Percentiles rank a stretch among this genome's conserved stretches.
These are phyloP conservation scores for Neoitamus cyanurus DNA, from an alignment of 2,888 invertebrate genomes.

Conservation along the genomic window DNA sequence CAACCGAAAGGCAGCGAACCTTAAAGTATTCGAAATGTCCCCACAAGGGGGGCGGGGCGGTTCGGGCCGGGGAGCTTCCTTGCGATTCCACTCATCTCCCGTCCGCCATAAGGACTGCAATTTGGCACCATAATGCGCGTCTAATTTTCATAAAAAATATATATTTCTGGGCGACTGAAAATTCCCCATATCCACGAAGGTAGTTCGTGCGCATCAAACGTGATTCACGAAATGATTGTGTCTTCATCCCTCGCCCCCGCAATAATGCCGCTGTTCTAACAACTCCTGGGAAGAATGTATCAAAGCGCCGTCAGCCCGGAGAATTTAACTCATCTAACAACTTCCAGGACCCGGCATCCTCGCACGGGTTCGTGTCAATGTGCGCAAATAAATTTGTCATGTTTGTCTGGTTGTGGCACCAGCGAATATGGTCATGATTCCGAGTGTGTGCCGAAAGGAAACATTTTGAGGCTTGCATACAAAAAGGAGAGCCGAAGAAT, in stretches of 20 bases:
- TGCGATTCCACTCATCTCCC: background rate
- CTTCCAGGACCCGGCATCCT: constrained; percentile 27
- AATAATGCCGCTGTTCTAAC: constrained; percentile 14
- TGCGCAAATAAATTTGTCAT: constrained; percentile 41
- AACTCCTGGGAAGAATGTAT: constrained; percentile 2
- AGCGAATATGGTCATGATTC: constrained; percentile 31
- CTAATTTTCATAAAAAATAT: constrained; percentile 51
- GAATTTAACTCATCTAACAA: constrained; percentile 43
- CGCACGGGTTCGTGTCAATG: constrained; percentile 34
- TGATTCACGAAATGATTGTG: constrained; percentile 62
- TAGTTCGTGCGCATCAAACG: constrained; percentile 66
- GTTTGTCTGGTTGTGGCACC: constrained; percentile 35
- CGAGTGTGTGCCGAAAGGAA: constrained; percentile 43
- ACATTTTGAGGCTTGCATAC: constrained; percentile 33
- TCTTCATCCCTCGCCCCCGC: background rate
- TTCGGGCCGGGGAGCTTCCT: background rate
- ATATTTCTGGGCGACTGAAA: constrained; percentile 49
- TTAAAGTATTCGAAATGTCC: constrained; percentile 10
- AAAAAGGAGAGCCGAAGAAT: constrained; percentile 31
- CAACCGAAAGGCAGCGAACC: constrained; percentile 20
- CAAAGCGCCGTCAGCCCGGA: constrained; percentile 18
- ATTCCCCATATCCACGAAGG: constrained; percentile 61
- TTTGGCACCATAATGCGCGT: constrained; percentile 50
- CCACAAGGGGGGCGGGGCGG: background rate
- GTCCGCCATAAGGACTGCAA: background rate